phyloP scores from a whole-genome alignment of 2,113 vertebrate species.

The Varanus komodoensis region DNA sequence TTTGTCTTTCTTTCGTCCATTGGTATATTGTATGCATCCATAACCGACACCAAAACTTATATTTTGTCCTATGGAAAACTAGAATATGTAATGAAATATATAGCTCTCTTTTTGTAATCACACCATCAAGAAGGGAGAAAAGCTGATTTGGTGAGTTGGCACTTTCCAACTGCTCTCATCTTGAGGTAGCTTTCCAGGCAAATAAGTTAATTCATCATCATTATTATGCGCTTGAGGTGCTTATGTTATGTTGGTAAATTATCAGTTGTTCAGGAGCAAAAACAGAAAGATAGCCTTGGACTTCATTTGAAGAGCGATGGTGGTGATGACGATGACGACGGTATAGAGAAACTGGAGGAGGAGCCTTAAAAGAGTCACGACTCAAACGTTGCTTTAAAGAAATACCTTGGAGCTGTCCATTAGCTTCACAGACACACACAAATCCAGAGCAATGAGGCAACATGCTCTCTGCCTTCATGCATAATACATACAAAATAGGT shows the following conservation, averaged over 20 bases:
- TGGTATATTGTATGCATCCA: neutral
- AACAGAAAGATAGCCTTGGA: conserved; percentile 50
- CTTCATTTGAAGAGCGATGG: conserved; percentile 53
- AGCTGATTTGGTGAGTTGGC: conserved; percentile 39
- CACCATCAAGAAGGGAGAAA: neutral
- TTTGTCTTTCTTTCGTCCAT: neutral
- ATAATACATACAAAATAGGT: conserved; percentile 89
- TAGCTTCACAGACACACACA: conserved; percentile 77
- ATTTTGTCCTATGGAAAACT: conserved; percentile 14
- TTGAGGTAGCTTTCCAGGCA: conserved; percentile 58
- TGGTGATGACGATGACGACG: conserved; percentile 58
- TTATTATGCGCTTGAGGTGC: conserved; percentile 28
- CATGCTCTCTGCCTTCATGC: conserved; percentile 82
- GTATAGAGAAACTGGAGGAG: conserved; percentile 60
- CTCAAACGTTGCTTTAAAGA: conserved; percentile 60
- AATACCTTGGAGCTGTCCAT: conserved; percentile 82
- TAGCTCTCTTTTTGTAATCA: neutral
- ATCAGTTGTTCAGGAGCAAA: conserved; percentile 3
- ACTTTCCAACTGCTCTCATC: conserved; percentile 55
- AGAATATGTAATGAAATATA: conserved; percentile 16
- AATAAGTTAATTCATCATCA: conserved; percentile 60
- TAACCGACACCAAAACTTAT: neutral
- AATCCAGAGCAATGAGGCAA: conserved; percentile 79
- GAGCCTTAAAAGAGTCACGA: conserved; percentile 53
- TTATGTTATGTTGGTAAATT: conserved; percentile 34